Conservation (phyloP, 2,797 vertebrate species). For the Phrynocephalus vlangalii region DNA sequence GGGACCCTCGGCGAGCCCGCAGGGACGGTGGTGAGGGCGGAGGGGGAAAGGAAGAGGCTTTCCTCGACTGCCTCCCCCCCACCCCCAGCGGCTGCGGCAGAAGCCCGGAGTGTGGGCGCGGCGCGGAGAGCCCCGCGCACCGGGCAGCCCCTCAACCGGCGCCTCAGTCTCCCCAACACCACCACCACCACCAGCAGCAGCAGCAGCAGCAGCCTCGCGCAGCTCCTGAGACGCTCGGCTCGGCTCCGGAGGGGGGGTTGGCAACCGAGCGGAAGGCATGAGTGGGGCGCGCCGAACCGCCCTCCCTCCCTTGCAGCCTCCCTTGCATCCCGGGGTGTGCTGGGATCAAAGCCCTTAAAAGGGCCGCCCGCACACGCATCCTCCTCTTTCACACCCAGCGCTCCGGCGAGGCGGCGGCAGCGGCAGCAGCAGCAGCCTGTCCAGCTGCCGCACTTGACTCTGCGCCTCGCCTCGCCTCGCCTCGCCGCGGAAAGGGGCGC, state of each 20-base stretch:
- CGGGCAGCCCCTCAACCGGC: not conserved
- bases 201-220: constrained; percentile 66
- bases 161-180: constrained; percentile 36
- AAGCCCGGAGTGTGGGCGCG: not conserved
- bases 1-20: not conserved
- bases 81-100: not conserved
- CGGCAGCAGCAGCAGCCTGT: no score
- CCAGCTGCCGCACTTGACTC: no score
- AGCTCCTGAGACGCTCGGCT: constrained; percentile 45
- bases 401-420: no score
- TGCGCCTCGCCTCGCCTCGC: no score
- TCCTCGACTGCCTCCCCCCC: no score
- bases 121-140: constrained; percentile 13
- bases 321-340: no score
- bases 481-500: no score
- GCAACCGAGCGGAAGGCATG: constrained; percentile 67
- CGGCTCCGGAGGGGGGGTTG: constrained; percentile 49
- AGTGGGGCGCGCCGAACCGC: constrained; percentile 62
- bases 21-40: not conserved
- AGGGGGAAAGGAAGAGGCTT: not conserved
- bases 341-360: no score
- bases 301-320: no score
- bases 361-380: no score
- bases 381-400: no score
- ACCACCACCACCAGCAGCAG: no score